phyloP scores from a whole-genome alignment of 2,797 vertebrate genomes.

The Myotis vivesi region DNA sequence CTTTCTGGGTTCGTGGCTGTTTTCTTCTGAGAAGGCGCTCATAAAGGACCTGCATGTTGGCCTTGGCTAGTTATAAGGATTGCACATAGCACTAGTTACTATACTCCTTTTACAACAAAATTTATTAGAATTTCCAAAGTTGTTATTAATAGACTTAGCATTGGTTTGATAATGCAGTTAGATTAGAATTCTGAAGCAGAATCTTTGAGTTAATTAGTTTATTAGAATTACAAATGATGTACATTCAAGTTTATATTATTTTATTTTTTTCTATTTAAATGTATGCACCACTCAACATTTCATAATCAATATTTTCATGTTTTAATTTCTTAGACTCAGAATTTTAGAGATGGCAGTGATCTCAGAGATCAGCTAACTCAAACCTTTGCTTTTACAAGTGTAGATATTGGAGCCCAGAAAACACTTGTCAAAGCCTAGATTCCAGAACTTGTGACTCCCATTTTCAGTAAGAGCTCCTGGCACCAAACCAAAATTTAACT shows the following conservation, averaged over 20 bases:
- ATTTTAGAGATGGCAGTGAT: constrained; percentile 32
- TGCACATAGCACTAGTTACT: constrained; percentile 96
- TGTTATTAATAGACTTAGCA: constrained; percentile 83
- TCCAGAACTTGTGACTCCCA: background rate
- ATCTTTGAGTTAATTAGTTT: constrained; percentile 75
- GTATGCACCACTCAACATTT: background rate
- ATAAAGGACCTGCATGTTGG: constrained; percentile 99
- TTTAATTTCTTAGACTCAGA: constrained; percentile 54
- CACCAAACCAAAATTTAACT: constrained; percentile 27
- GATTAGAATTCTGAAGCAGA: constrained; percentile 78
- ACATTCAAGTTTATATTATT: constrained; percentile 71
- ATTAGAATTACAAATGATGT: constrained; percentile 80
- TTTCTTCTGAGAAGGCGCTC: constrained; percentile 99
- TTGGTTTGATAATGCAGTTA: constrained; percentile 80
- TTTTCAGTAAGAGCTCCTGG: constrained; percentile 50
- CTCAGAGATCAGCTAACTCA: background rate
- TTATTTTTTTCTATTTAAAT: constrained; percentile 67
- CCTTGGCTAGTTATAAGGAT: constrained; percentile 98
- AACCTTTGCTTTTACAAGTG: background rate
- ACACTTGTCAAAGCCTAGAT: constrained; percentile 29
- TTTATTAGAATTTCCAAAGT: constrained; percentile 84
- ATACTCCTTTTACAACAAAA: constrained; percentile 84
- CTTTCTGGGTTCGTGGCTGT: constrained; percentile 94
- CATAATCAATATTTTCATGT: constrained; percentile 49
- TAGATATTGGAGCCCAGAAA: background rate